Conservation (phyloP, 2,888 invertebrate genomes). For the Phoenoteleia sp. region DNA sequence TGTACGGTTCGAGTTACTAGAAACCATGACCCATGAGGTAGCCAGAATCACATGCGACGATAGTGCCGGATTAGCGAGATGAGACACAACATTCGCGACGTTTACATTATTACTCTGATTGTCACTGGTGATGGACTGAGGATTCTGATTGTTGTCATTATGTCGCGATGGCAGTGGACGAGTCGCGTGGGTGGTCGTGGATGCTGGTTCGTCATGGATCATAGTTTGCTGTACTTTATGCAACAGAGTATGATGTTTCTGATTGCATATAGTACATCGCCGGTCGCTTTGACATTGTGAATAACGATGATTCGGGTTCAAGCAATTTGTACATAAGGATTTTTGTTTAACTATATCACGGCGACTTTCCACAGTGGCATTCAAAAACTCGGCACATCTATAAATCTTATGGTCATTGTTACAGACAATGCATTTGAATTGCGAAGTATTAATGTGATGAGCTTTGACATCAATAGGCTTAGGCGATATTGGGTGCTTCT, state of each 20-base stretch:
- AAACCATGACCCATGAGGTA: constrained; percentile 20
- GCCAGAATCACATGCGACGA: not conserved
- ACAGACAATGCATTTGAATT: no score
- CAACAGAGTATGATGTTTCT: not conserved
- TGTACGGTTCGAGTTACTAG: not conserved
- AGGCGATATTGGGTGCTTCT: not conserved
- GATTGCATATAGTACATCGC: not conserved
- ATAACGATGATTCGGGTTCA: not conserved
- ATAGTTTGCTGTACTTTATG: not conserved
- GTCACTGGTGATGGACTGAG: not conserved
- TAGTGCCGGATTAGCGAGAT: not conserved
- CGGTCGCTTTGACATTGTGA: not conserved
- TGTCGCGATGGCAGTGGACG: no score
- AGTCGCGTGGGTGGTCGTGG: no score
- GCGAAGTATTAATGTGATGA: no score
- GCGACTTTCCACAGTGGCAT: not conserved
- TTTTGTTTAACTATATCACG: not conserved
- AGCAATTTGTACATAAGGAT: not conserved
- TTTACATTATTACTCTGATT: no score
- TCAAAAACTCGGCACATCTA: no score
- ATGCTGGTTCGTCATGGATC: no score
- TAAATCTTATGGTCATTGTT: no score
- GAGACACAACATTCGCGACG: not conserved
- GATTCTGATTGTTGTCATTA: no score
- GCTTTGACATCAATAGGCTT: not conserved